phyloP scores from a whole-genome alignment of 23 tunicate genomes.

The Diplosoma virens region DNA sequence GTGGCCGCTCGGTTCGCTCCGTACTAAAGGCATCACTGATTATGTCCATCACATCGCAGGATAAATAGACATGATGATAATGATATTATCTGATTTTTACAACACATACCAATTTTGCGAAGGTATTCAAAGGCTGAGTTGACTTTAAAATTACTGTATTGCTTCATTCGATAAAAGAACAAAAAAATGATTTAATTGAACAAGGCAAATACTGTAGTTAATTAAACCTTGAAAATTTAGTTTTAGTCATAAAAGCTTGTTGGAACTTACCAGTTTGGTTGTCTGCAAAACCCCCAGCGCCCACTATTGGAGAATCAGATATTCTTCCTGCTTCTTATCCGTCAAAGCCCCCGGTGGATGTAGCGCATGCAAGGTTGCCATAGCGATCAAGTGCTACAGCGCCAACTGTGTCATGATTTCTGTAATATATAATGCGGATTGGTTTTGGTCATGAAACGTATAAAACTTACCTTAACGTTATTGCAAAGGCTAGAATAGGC shows the following conservation, averaged over 20 bases:
- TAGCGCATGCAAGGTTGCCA: conserved; percentile 80
- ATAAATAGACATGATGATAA: no score
- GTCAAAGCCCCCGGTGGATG: conserved; percentile 75
- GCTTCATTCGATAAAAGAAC: no score
- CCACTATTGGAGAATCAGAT: conserved; percentile 57
- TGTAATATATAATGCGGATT: background rate
- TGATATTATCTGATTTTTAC: no score
- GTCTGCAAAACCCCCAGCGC: conserved; percentile 70
- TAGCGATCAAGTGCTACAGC: conserved; percentile 67
- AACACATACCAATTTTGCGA: background rate
- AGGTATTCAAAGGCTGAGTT: background rate
- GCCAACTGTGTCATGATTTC: conserved; percentile 80
- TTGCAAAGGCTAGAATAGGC: no score
- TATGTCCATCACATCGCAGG: no score
- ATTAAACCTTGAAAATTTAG: background rate
- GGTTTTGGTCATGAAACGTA: no score
- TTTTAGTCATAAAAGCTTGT: background rate
- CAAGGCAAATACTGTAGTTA: background rate
- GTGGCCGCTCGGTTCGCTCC: no score
- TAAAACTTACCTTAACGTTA: no score
- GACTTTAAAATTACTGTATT: no score
- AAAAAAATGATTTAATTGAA: background rate
- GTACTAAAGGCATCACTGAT: no score
- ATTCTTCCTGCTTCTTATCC: conserved; percentile 48
- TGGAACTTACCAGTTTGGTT: conserved; percentile 54